Evolutionary conservation across 2,888 invertebrate genomes (phyloP).

Genomic region (Zootermopsis nevadensis): DNA sequence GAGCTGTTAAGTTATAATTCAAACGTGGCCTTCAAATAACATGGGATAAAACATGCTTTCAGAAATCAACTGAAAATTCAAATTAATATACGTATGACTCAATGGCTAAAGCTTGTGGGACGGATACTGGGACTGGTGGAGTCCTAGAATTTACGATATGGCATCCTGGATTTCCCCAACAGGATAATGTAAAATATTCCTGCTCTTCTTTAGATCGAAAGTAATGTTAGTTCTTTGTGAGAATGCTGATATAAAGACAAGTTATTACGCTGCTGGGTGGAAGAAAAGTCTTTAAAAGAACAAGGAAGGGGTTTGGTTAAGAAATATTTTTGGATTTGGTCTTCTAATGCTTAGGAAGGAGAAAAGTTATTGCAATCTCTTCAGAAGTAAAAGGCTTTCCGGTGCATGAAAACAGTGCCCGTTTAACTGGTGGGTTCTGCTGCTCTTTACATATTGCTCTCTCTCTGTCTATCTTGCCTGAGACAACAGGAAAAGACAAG

Average conservation of each 20-base stretch:
- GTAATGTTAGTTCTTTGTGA: not conserved
- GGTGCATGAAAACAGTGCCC: not conserved
- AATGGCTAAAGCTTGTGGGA: conserved; percentile 23
- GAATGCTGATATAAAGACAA: conserved; percentile 33
- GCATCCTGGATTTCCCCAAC: conserved; percentile 9
- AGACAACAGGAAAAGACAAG: too few species aligned
- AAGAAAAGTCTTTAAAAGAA: conserved; percentile 21
- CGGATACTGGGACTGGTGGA: not conserved
- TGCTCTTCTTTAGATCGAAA: conserved; percentile 1
- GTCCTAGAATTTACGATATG: conserved; percentile 21
- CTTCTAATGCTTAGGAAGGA: conserved; percentile 20
- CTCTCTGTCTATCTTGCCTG: not conserved
- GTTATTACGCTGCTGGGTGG: conserved; percentile 21
- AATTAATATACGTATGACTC: conserved; percentile 30
- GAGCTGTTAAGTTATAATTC: too few species aligned
- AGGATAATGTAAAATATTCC: conserved; percentile 36
- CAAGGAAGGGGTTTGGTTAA: not conserved
- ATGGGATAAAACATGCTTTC: too few species aligned
- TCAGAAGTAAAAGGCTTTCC: not conserved
- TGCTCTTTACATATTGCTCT: not conserved
- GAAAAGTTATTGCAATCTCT: conserved; percentile 2
- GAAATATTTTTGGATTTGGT: conserved; percentile 32
- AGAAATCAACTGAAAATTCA: not conserved
- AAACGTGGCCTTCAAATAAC: too few species aligned
- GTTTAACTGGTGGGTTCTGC: not conserved